Evolutionary conservation across 2,113 vertebrate species (phyloP).

Genomic region (Caracal caracal): DNA sequence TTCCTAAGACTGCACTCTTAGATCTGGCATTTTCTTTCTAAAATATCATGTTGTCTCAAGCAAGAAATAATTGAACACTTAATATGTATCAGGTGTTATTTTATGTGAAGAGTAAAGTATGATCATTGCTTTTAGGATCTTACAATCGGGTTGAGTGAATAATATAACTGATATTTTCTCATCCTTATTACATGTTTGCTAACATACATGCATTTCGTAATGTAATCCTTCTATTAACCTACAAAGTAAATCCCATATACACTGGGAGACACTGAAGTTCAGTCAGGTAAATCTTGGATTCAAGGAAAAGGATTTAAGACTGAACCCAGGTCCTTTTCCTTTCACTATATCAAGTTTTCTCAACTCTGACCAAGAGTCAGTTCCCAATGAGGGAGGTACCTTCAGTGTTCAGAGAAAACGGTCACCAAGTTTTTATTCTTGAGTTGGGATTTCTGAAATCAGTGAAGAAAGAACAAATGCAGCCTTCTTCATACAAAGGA

Average conservation of each 20-base stretch:
- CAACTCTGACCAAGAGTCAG: neutral
- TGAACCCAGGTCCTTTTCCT: neutral
- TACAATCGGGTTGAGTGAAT: neutral
- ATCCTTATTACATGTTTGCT: neutral
- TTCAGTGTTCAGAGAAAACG: neutral
- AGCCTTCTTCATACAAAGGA: neutral
- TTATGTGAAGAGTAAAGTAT: neutral
- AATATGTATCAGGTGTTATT: neutral
- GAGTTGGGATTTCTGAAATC: neutral
- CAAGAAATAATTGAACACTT: neutral
- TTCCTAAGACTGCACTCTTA: neutral
- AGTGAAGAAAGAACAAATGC: neutral
- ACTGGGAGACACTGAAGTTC: neutral
- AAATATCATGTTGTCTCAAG: neutral
- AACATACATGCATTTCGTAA: neutral
- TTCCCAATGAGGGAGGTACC: neutral
- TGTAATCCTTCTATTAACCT: neutral
- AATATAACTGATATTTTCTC: neutral
- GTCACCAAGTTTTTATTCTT: neutral
- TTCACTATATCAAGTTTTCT: neutral
- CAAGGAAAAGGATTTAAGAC: neutral
- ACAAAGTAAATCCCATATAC: neutral
- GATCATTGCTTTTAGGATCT: neutral
- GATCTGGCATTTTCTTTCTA: neutral
- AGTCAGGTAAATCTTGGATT: neutral